Percentiles rank a stretch among this genome's conserved stretches.
Evolutionary conservation across 1,140 invertebrate genomes (phyloP).

Genomic region (Drosophila tani): DNA sequence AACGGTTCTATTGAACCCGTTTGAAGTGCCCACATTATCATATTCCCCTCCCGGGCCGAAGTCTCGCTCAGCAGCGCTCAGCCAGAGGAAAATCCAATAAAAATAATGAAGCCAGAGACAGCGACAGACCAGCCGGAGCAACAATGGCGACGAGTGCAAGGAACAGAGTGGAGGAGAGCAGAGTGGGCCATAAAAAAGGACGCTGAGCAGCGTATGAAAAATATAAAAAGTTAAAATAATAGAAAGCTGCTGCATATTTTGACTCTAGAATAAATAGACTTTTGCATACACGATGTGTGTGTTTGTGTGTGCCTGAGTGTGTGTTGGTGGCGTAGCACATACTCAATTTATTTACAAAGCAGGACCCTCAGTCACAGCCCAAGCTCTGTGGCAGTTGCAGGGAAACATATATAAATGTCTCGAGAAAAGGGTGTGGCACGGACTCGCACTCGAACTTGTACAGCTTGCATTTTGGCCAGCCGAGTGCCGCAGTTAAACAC

Average conservation of each 20-base stretch:
- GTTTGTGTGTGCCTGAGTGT: slow-evolving; percentile 4
- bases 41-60: slow-evolving; percentile 40
- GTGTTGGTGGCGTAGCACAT: slow-evolving; percentile 48
- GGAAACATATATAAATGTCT: slow-evolving; percentile 13
- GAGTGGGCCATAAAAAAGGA: slow-evolving; percentile 65
- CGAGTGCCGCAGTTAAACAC: slow-evolving; percentile 34
- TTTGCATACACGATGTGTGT: slow-evolving; percentile 60
- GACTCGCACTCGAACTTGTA: slow-evolving; percentile 6
- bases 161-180: neutral
- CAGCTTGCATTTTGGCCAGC: slow-evolving; percentile 12
- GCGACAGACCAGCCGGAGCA: slow-evolving; percentile 25
- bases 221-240: slow-evolving; percentile 74
- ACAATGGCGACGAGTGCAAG: slow-evolving; percentile 46
- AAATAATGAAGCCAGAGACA: slow-evolving; percentile 73
- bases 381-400: slow-evolving; percentile 22
- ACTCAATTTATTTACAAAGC: slow-evolving; percentile 79
- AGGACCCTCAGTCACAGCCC: slow-evolving; percentile 48
- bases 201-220: slow-evolving; percentile 35
- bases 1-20: slow-evolving; percentile 76
- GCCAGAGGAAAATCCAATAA: slow-evolving; percentile 64
- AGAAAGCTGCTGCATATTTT: slow-evolving; percentile 78
- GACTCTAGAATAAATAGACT: slow-evolving; percentile 66
- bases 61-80: neutral
- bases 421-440: slow-evolving; percentile 37
- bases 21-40: slow-evolving; percentile 72